Conservation (phyloP, 2,113 vertebrate genomes). For the Trogon melanurus region DNA sequence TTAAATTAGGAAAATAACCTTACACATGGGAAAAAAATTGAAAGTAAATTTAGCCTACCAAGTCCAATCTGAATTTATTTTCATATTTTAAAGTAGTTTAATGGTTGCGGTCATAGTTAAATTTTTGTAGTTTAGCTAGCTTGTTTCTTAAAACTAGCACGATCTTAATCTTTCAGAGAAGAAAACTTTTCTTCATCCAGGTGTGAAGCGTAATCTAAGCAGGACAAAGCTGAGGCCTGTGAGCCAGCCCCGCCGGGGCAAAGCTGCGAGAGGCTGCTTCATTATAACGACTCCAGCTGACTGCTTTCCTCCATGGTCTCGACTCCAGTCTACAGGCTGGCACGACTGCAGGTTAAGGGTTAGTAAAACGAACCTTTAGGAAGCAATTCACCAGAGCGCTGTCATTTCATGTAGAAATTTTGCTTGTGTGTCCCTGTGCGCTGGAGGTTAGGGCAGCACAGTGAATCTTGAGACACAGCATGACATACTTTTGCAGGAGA, state of each 20-base stretch:
- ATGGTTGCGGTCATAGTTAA: not conserved
- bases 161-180: not conserved
- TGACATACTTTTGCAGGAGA: not conserved
- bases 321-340: not conserved
- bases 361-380: not conserved
- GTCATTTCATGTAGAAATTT: not conserved
- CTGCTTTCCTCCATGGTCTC: not conserved
- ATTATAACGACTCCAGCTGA: not conserved
- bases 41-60: slow-evolving; percentile 20
- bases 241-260: not conserved
- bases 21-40: not conserved
- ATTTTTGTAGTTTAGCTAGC: not conserved
- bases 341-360: not conserved
- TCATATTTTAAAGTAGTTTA: slow-evolving; percentile 12
- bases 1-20: slow-evolving; percentile 44
- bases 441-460: no score
- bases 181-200: not conserved
- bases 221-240: not conserved
- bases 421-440: accelerated
- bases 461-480: not conserved
- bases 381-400: not conserved
- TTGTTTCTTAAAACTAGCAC: not conserved
- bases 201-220: not conserved
- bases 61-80: slow-evolving; percentile 33
- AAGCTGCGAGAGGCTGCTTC: not conserved